Percentiles rank a stretch among this genome's conserved stretches.
phyloP scores from a whole-genome alignment of 2,888 invertebrate species.

The Latrodectus elegans region DNA sequence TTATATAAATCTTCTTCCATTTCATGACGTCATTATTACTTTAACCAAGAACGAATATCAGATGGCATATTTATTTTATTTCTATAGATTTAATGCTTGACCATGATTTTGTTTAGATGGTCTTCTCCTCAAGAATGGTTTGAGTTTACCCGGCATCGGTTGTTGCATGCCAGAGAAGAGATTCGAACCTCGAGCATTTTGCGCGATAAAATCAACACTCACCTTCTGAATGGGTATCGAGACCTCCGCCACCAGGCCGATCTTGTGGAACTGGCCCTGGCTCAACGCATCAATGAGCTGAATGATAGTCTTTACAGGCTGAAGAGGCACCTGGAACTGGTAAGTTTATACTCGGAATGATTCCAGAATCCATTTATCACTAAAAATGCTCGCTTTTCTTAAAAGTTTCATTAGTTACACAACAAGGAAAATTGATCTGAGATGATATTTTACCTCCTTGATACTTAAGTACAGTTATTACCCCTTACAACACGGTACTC shows the following conservation, averaged over 20 bases:
- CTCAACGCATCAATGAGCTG: conserved; percentile 84
- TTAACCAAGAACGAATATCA: no score
- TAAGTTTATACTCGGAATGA: background rate
- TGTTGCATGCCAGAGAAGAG: conserved; percentile 84
- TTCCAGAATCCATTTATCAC: no score
- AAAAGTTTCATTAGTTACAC: no score
- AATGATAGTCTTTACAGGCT: conserved; percentile 82
- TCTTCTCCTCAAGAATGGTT: conserved; percentile 91
- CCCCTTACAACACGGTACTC: no score
- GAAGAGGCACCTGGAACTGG: conserved; percentile 80
- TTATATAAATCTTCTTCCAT: no score
- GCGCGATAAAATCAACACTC: conserved; percentile 82
- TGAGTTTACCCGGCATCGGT: conserved; percentile 85
- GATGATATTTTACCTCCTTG: no score
- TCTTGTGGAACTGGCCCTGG: conserved; percentile 84
- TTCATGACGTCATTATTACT: no score
- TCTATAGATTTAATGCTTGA: no score
- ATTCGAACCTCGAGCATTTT: conserved; percentile 85
- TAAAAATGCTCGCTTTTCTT: no score
- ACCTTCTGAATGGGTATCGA: conserved; percentile 84
- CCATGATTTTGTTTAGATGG: conserved; percentile 78
- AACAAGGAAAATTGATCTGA: no score
- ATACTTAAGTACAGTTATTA: no score
- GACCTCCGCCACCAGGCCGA: conserved; percentile 90
- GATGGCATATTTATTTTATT: no score